phyloP scores from a whole-genome alignment of 1,140 invertebrate genomes.

The Hermatobates lingyangjiaoensis region DNA sequence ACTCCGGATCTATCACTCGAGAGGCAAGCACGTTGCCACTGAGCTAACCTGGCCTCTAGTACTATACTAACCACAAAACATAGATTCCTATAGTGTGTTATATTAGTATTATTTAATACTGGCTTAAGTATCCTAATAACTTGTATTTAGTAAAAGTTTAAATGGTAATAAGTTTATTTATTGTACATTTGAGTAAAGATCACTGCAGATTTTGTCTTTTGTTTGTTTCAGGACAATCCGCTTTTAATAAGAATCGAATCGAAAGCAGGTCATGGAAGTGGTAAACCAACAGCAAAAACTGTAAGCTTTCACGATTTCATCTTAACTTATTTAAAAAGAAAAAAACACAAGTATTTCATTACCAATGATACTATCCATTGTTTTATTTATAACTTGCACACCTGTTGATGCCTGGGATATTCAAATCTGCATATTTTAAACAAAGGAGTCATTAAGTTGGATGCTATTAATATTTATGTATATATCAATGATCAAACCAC shows the following conservation, averaged over 20 bases:
- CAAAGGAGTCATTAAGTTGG: not conserved
- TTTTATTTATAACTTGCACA: slow-evolving; percentile 2
- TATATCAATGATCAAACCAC: not conserved
- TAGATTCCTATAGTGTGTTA: no score
- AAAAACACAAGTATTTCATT: slow-evolving; percentile 10
- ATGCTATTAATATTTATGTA: not conserved
- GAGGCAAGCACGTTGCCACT: no score
- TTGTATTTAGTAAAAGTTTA: no score
- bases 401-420: slow-evolving; percentile 10
- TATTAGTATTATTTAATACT: no score
- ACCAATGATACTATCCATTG: slow-evolving; percentile 2
- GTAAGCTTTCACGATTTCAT: no score
- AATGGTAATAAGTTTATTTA: not conserved
- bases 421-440: not conserved
- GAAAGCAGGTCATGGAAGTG: slow-evolving; percentile 87
- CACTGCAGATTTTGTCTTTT: not conserved
- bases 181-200: no score
- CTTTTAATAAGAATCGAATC: slow-evolving; percentile 78
- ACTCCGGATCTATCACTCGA: no score
- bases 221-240: slow-evolving; percentile 54
- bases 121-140: no score
- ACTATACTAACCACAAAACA: no score
- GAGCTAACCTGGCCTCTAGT: no score
- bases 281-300: slow-evolving; percentile 86
- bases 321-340: slow-evolving; percentile 11